Evolutionary conservation across 2,888 invertebrate genomes (phyloP), one percentile per base, ranked within the genome.

Genomic region (Melinaea menophilus): DNA sequence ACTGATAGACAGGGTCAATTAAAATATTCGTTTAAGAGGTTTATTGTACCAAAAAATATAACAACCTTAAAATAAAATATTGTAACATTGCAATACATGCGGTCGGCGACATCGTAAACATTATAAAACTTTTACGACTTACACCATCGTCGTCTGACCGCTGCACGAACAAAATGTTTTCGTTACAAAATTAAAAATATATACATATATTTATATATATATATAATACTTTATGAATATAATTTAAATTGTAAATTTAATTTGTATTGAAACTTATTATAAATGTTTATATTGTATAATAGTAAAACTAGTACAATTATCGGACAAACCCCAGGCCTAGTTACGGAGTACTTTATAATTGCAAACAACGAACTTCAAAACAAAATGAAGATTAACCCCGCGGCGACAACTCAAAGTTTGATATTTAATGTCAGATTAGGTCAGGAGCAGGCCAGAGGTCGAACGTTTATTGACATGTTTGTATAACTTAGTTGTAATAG

Each of bases 71-170:
- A 48, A 22, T 48, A 48, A 48, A 48, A 48, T n/a, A 46, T 5
- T 12, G n/a, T 47, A 60, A 54, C 41, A 55, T 59, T 56, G 59
- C 54, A 62, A 63, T 63, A 47, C 55, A 63, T 51, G 63, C 61
- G 63, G 56, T 67, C 61, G 62, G 59, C 51, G 69, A 68, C 69
- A 71, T 74, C 81, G 79, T 83, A 82, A 83, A 82, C 77, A 77
- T 81, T 79, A 81, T 79, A 79, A 77, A 78, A 78, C 76, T 82
- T 83, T 83, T 82, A 83, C 80, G 83, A 80, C 72, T 73, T 71
- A 69, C 73, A 75, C 76, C 75, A 73, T 70, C 69, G 75, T 74
- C 70, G 73, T 71, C 71, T 71, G 74, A 74, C 75, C 76, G 75
- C 75, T 75, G 71, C 69, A 72, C 11, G 41, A 3, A 41, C 69